A percentile compares a stretch with the other conserved stretches of the same genome.
Evolutionary conservation across 64 coral and sea anemone species (phyloP).

Genomic region (Pocillopora damicornis): DNA sequence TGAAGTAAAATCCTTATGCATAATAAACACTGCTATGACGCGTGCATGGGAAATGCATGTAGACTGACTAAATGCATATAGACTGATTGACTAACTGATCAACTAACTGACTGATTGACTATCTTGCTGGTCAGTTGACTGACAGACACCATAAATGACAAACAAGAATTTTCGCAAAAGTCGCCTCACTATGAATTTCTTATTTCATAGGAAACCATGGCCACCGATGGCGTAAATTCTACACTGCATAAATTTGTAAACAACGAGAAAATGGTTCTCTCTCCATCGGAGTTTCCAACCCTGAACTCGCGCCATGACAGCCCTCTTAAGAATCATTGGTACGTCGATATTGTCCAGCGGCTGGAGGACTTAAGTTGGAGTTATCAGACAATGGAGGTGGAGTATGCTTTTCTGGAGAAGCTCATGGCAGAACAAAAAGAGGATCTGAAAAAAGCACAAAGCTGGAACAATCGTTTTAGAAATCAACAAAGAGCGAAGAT

Average conservation of each 20-base stretch:
- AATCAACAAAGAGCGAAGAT: neutral
- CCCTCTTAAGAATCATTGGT: conserved; percentile 33
- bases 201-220: neutral
- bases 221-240: neutral
- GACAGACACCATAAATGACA: neutral
- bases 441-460: no score
- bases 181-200: neutral
- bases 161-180: neutral
- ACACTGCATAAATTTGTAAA: neutral
- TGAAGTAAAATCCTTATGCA: no score
- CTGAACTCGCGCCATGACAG: neutral
- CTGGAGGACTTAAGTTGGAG: conserved; percentile 59
- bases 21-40: no score
- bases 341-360: conserved; percentile 39
- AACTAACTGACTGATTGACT: no score
- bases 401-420: no score
- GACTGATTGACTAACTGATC: no score
- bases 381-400: no score
- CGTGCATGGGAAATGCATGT: no score
- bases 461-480: neutral
- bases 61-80: no score
- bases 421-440: no score
- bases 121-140: no score
- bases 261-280: neutral
- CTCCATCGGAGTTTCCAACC: neutral